Conservation (phyloP, 2,797 vertebrate species). For the Adelosebastes latens region DNA sequence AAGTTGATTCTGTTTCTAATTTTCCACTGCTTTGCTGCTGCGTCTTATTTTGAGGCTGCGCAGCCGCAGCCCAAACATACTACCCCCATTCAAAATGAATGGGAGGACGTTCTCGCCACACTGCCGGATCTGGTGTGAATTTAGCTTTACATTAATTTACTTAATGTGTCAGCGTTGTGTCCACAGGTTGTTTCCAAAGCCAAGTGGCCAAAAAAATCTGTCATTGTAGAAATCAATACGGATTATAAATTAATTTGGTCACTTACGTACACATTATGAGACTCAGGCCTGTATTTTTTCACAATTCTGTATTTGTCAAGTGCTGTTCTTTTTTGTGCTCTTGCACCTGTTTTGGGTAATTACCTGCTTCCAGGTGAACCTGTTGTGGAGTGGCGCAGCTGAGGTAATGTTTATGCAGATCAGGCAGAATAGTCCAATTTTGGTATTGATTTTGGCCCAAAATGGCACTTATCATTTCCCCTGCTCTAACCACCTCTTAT, state of each 20-base stretch:
- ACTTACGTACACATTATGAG: background rate
- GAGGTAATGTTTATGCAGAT: constrained; percentile 10
- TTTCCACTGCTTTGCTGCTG: no score
- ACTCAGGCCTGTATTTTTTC: background rate
- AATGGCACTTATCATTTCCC: background rate
- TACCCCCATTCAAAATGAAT: no score
- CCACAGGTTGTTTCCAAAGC: background rate
- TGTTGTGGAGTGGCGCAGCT: background rate
- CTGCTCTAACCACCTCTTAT: background rate
- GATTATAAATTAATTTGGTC: background rate
- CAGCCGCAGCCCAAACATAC: no score
- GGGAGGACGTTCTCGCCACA: no score
- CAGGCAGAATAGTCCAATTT: background rate
- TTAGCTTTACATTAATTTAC: no score
- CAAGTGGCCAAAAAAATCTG: background rate
- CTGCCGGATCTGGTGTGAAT: no score
- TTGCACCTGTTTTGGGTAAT: background rate
- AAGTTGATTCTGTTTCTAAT: no score
- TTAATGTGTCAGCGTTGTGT: background rate
- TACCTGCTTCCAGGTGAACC: background rate
- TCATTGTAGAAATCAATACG: background rate
- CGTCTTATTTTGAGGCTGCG: no score
- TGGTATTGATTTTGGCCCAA: background rate
- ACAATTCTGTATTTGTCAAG: background rate
- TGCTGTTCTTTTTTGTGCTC: background rate